Evolutionary conservation across 2,888 invertebrate genomes (phyloP), one percentile per base, ranked within the genome.

Genomic region (Sphinx pinastri): DNA sequence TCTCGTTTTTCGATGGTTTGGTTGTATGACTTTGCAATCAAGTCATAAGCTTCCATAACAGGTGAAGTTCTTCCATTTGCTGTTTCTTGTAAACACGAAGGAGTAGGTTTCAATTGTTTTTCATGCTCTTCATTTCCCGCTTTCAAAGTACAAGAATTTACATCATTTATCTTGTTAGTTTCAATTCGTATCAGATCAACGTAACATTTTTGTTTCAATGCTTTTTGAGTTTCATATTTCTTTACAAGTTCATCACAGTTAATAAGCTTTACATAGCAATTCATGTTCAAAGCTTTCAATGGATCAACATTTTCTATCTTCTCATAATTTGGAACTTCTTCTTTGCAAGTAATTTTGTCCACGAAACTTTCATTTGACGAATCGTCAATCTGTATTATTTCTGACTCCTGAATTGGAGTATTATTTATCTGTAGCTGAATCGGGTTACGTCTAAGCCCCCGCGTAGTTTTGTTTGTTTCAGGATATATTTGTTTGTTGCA

Each of bases 311-410:
- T 14, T 38, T 14, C 47, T 19, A 0, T 19, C 6, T 49, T 47
- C 11, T n/a, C 45, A 3, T 6, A 10, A 0, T 49, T 49, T 12
- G 13, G 19, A 12, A 55, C 19, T 11, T 63, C 16, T 47, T 47
- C 19, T 49, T 12, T 6, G 19, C 16, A 19, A 19, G 11, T 63
- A 12, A 13, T 19, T 63, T 7, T 47, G 13, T 49, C 19, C 13
- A 19, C 49, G 13, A 63, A 19, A 72, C 79, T 81, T 19, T 90
- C 88, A 75, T 83, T 85, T 11, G 87, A 86, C 5, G 88, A 88
- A 73, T 89, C 89, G 70, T 89, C 87, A 60, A 89, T 82, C 81
- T 88, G 86, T 70, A 84, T 86, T 31, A 87, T 47, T 63, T 63
- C 63, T 0, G 19, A 16, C 6, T 63, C 63, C 14, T 47, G 19